These are phyloP conservation scores for Hiodon alosoides DNA, from an alignment of 2,113 vertebrate genomes.

Conservation along the genomic window DNA sequence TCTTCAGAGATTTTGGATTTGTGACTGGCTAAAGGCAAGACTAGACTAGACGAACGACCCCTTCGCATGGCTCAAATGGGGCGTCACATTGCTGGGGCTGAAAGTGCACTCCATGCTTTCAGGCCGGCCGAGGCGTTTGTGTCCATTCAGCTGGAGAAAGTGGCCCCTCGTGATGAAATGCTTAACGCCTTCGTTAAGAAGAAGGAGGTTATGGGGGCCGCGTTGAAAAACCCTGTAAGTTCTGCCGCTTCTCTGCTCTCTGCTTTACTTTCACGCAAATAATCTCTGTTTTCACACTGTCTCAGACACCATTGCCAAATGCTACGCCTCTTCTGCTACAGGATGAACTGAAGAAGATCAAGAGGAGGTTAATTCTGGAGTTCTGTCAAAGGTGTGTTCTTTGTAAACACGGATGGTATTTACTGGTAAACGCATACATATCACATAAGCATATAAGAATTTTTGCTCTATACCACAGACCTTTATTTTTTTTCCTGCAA, in stretches of 20 bases:
- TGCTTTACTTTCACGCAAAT: neutral
- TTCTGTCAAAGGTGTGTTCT: conserved; percentile 60
- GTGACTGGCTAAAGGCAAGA: too few species aligned
- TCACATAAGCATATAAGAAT: too few species aligned
- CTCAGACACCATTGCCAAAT: conserved; percentile 4
- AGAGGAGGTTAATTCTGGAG: conserved; percentile 58
- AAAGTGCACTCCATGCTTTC: conserved; percentile 20
- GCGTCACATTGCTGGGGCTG: neutral
- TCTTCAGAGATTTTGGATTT: too few species aligned
- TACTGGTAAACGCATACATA: too few species aligned
- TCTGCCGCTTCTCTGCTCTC: neutral
- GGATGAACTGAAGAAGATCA: conserved; percentile 61
- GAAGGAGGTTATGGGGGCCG: conserved; percentile 44
- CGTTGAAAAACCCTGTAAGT: conserved; percentile 53
- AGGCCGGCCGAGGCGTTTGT: conserved; percentile 63
- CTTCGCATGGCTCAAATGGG: too few species aligned
- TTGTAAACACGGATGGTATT: too few species aligned
- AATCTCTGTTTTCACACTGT: neutral
- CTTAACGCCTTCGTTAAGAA: conserved; percentile 56
- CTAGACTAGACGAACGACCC: too few species aligned
- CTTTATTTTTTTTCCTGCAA: too few species aligned
- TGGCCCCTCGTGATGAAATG: conserved; percentile 52
- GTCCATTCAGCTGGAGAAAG: conserved; percentile 68
- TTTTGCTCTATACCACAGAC: too few species aligned
- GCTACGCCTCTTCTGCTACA: conserved; percentile 33